Percentiles rank a stretch among this genome's conserved stretches.
Evolutionary conservation across 2,797 vertebrate species (phyloP).

Genomic region (Podarcis lilfordi): DNA sequence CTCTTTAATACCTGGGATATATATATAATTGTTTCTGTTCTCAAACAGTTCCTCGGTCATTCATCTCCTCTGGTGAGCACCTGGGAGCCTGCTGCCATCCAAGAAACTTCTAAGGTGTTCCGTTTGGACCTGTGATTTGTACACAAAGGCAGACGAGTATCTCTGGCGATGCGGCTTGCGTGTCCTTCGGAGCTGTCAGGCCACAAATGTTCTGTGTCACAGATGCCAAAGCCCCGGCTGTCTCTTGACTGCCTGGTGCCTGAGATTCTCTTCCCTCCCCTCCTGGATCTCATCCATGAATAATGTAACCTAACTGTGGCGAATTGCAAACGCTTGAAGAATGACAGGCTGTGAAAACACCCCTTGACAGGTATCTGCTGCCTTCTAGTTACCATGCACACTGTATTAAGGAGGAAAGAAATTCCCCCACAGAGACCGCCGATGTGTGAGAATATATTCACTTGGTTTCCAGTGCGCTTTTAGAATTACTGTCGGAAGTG

Average conservation of each 20-base stretch:
- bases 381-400: fast-evolving
- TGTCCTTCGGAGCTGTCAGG: background rate
- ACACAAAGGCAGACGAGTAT: background rate
- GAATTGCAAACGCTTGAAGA: fast-evolving
- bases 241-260: fast-evolving
- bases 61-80: too few species aligned
- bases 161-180: fast-evolving
- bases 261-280: background rate
- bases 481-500: fast-evolving
- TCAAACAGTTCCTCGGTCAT: background rate
- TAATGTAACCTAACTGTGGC: fast-evolving
- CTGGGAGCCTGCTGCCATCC: fast-evolving
- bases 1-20: background rate
- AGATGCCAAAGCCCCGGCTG: background rate
- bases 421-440: background rate
- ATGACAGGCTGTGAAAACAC: background rate
- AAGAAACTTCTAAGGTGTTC: background rate
- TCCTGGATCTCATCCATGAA: fast-evolving
- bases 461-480: fast-evolving
- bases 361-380: fast-evolving
- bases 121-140: fast-evolving
- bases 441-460: fast-evolving
- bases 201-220: fast-evolving
- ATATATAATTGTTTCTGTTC: background rate
- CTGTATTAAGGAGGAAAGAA: background rate